A percentile compares a stretch with the other conserved stretches of the same genome.
phyloP scores from a whole-genome alignment of 2,113 vertebrate species.

The Hepsetus odoe region DNA sequence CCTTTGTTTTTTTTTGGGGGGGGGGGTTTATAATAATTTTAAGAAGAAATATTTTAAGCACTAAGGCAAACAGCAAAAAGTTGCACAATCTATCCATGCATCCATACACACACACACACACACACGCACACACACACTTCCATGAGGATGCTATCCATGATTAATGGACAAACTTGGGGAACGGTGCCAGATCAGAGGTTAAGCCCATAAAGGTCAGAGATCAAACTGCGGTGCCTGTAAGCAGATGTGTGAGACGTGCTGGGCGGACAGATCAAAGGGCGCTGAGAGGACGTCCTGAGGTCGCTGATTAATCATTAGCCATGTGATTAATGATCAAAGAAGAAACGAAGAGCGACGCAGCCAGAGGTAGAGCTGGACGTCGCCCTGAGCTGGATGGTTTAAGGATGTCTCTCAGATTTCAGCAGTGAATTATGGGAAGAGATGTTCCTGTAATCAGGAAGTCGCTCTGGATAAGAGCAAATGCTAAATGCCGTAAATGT shows the following conservation, averaged over 20 bases:
- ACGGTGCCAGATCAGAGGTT: background rate
- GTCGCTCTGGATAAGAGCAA: no score
- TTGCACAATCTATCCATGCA: background rate
- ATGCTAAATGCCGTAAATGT: no score
- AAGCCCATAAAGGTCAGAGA: slow-evolving; percentile 11
- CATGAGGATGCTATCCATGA: slow-evolving; percentile 1
- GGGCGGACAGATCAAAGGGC: slow-evolving; percentile 7
- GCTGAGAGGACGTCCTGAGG: background rate
- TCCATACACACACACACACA: background rate
- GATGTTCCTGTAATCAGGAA: no score
- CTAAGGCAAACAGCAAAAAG: no score
- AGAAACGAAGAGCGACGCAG: background rate
- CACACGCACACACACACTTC: background rate
- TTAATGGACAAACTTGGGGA: background rate
- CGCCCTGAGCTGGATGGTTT: no score
- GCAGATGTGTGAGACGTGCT: background rate
- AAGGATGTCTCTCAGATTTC: no score
- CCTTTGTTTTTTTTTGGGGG: no score
- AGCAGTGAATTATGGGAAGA: no score
- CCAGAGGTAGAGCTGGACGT: background rate
- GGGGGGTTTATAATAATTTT: no score
- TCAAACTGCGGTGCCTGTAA: slow-evolving; percentile 20
- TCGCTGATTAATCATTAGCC: slow-evolving; percentile 21
- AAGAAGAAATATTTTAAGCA: no score
- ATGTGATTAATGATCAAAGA: background rate